Conservation (phyloP, 1,140 invertebrate species). For the Meloidogyne exigua region DNA sequence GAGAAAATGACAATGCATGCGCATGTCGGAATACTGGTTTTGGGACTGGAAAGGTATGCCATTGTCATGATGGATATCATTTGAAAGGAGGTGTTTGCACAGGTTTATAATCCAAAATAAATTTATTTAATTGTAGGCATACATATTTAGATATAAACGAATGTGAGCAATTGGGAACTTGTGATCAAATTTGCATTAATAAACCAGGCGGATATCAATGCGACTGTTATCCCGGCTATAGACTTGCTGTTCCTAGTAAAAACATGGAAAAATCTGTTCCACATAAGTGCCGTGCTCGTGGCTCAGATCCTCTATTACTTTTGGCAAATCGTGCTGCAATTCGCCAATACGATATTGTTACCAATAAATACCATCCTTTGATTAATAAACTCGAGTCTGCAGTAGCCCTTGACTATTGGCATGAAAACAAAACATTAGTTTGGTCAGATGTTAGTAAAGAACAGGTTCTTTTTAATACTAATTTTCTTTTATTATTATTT, state of each 20-base stretch:
- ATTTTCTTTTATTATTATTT: neutral
- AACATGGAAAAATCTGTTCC: constrained; percentile 18
- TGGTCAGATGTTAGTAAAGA: constrained; percentile 88
- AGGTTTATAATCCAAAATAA: constrained; percentile 31
- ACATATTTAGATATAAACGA: constrained; percentile 81
- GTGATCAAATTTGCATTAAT: constrained; percentile 69
- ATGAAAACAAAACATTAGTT: constrained; percentile 74
- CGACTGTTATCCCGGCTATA: constrained; percentile 80
- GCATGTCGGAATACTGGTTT: constrained; percentile 35
- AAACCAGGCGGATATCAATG: constrained; percentile 77
- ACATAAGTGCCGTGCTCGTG: constrained; percentile 56
- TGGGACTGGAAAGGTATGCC: constrained; percentile 31
- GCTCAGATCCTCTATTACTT: constrained; percentile 55
- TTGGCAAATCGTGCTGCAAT: constrained; percentile 59
- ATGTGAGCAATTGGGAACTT: constrained; percentile 78
- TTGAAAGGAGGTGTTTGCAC: constrained; percentile 34
- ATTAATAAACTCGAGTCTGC: constrained; percentile 58
- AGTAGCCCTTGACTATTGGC: constrained; percentile 62
- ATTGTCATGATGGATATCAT: constrained; percentile 35
- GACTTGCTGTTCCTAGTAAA: constrained; percentile 72
- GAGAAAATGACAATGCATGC: constrained; percentile 35
- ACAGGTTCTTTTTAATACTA: constrained; percentile 72
- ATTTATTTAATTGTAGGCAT: neutral
- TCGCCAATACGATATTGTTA: constrained; percentile 56
- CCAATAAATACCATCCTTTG: constrained; percentile 57